A percentile compares a stretch with the other conserved stretches of the same genome.
These are phyloP conservation scores for Okapia johnstoni DNA, from an alignment of 2,113 vertebrate species.

Conservation along the genomic window DNA sequence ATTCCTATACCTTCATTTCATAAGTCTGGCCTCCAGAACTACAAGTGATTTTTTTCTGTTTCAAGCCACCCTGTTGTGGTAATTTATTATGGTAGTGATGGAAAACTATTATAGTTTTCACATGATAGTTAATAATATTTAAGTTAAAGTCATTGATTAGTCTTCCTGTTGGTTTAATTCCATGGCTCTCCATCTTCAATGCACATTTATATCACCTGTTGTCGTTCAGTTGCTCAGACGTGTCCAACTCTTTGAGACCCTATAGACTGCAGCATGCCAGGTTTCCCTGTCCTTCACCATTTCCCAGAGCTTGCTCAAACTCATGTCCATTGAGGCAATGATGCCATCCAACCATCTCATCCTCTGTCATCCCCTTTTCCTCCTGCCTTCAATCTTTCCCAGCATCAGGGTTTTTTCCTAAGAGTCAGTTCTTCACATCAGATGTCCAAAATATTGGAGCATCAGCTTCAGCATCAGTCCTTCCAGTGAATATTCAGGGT, in stretches of 20 bases:
- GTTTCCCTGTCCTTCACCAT: neutral
- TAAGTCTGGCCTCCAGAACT: neutral
- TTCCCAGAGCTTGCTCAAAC: neutral
- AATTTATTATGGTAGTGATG: neutral
- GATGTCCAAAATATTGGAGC: neutral
- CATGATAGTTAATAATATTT: neutral
- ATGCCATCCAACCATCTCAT: neutral
- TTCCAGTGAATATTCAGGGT: neutral
- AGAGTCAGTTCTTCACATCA: neutral
- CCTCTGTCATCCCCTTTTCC: neutral
- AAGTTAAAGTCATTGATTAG: neutral
- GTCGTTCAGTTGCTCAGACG: neutral
- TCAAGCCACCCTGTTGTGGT: neutral
- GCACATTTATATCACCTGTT: neutral
- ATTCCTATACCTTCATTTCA: neutral
- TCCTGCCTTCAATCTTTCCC: neutral
- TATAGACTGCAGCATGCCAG: neutral
- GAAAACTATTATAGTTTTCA: neutral
- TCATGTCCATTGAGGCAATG: neutral
- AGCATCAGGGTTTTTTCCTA: neutral
- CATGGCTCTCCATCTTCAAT: neutral
- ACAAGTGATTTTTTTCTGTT: neutral
- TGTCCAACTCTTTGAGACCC: neutral
- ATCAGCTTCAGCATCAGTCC: neutral
- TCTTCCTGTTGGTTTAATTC: neutral